Evolutionary conservation across 2,797 vertebrate genomes (phyloP).

Genomic region (Chaetophractus vellerosus): DNA sequence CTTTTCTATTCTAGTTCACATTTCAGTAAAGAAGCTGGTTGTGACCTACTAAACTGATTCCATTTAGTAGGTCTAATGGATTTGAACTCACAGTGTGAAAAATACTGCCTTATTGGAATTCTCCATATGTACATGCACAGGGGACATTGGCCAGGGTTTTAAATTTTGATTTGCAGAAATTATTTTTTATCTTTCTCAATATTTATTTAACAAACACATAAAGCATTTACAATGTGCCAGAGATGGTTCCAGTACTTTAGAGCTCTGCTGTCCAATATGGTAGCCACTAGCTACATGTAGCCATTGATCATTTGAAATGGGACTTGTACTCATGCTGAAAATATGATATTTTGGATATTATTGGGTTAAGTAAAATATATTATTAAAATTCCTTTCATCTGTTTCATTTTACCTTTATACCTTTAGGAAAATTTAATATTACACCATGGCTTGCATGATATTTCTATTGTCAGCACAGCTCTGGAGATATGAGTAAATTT

Average conservation of each 20-base stretch:
- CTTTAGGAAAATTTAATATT: neutral
- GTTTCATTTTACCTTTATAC: neutral
- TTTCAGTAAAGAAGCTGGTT: neutral
- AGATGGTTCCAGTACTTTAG: neutral
- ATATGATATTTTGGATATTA: neutral
- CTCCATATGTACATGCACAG: neutral
- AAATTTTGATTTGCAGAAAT: neutral
- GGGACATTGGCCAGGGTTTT: neutral
- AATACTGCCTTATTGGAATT: neutral
- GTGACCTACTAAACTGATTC: neutral
- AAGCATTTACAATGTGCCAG: neutral
- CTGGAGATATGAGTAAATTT: neutral
- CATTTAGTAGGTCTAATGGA: too few relatives aligned
- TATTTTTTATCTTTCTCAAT: neutral
- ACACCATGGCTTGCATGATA: neutral
- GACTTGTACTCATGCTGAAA: neutral
- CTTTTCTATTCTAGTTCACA: neutral
- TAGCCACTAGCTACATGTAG: neutral
- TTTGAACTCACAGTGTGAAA: neutral
- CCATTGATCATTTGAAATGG: neutral
- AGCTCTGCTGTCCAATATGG: neutral
- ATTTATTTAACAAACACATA: neutral
- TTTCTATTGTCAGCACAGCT: neutral
- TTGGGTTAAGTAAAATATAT: neutral
- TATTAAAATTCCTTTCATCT: neutral